Conservation (phyloP, 2,113 vertebrate species). For the Smithornis capensis region DNA sequence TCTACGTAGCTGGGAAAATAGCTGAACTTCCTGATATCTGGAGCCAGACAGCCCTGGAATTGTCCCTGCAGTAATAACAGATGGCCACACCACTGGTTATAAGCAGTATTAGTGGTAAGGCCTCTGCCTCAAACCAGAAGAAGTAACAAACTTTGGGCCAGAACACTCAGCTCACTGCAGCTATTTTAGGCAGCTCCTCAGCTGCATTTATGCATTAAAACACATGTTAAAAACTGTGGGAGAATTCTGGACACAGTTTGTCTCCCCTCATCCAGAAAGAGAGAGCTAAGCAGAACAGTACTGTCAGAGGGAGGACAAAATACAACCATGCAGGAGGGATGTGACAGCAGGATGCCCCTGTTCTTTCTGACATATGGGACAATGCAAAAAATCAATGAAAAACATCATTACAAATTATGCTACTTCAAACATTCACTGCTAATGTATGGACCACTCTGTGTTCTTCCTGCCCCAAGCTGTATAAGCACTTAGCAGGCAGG, state of each 20-base stretch:
- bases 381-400: neutral
- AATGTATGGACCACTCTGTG: neutral
- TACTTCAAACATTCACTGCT: neutral
- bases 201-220: neutral
- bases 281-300: neutral
- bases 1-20: conserved; percentile 95
- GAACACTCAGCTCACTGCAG: neutral
- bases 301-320: neutral
- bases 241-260: neutral
- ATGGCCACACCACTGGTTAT: neutral
- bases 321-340: neutral
- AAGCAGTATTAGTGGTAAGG: neutral
- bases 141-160: neutral
- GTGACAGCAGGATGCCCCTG: neutral
- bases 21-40: conserved; percentile 98
- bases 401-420: neutral
- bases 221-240: neutral
- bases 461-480: neutral
- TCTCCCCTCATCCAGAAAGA: neutral
- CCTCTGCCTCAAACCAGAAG: neutral
- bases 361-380: neutral
- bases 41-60: conserved; percentile 90
- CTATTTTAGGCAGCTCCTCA: neutral
- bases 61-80: conserved; percentile 77
- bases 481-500: neutral